phyloP scores from a whole-genome alignment of 2,797 vertebrate species.

The Phaenicophaeus curvirostris region DNA sequence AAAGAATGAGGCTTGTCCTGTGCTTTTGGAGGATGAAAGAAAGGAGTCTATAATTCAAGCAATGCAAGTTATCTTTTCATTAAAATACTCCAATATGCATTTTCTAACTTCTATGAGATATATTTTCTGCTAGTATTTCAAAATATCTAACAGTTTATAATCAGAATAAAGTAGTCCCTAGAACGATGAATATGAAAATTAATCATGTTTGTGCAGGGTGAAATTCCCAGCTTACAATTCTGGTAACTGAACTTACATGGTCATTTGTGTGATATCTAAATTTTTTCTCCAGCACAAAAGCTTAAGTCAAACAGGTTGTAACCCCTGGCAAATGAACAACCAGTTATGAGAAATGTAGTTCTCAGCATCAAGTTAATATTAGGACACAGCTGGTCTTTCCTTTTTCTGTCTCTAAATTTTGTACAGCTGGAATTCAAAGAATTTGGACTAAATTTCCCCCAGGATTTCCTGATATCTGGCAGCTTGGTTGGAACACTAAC shows the following conservation, averaged over 20 bases:
- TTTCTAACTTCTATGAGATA: neutral
- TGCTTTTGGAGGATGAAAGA: neutral
- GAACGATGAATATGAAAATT: neutral
- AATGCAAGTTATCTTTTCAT: neutral
- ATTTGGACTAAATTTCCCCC: constrained; percentile 24
- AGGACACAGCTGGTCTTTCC: neutral
- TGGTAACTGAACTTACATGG: neutral
- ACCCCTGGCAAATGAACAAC: neutral
- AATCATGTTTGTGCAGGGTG: neutral
- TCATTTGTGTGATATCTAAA: neutral
- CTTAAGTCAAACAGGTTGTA: neutral
- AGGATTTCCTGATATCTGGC: constrained; percentile 30
- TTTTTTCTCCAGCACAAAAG: neutral
- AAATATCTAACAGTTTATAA: neutral
- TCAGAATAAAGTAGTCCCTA: neutral
- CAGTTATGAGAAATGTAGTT: neutral
- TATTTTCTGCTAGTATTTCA: neutral
- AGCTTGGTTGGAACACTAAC: neutral
- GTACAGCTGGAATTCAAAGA: neutral
- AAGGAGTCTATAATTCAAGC: neutral
- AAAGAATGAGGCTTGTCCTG: neutral
- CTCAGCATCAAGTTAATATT: neutral
- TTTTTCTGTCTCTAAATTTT: neutral
- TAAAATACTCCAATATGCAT: neutral
- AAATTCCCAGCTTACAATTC: neutral